Percentiles rank a stretch among this genome's conserved stretches.
These are phyloP conservation scores for Furcula furcula DNA, from an alignment of 2,888 invertebrate species.

Conservation along the genomic window DNA sequence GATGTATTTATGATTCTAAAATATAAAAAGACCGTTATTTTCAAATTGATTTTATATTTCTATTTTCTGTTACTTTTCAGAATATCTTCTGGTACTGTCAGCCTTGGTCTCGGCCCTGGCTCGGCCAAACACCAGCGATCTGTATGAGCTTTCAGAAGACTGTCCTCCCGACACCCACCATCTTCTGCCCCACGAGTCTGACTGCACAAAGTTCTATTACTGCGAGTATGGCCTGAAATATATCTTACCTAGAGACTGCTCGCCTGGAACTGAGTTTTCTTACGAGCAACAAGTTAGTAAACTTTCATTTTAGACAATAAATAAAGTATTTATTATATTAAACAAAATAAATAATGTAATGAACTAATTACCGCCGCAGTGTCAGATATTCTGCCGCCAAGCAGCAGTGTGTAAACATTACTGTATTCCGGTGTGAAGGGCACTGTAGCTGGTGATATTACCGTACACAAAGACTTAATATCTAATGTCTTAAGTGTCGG, in stretches of 20 bases:
- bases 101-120: slow-evolving; percentile 32
- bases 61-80: slow-evolving; percentile 23
- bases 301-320: too few relatives aligned
- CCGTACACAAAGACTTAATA: too few relatives aligned
- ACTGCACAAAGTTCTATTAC: slow-evolving; percentile 66
- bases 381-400: too few relatives aligned
- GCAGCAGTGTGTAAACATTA: too few relatives aligned
- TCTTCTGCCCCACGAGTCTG: slow-evolving; percentile 56
- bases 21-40: too few relatives aligned
- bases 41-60: background rate
- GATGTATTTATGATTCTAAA: too few relatives aligned
- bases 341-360: too few relatives aligned
- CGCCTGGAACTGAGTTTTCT: slow-evolving; percentile 55
- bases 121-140: slow-evolving; percentile 45
- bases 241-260: slow-evolving; percentile 35
- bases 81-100: slow-evolving; percentile 36
- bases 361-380: too few relatives aligned
- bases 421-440: too few relatives aligned
- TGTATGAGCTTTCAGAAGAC: slow-evolving; percentile 81
- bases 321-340: too few relatives aligned
- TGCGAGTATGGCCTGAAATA: slow-evolving; percentile 55
- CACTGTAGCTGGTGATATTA: too few relatives aligned
- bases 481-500: too few relatives aligned
- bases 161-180: slow-evolving; percentile 81
- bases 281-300: slow-evolving; percentile 39